phyloP scores from a whole-genome alignment of 2,888 invertebrate genomes.

The Epinotia demarniana region DNA sequence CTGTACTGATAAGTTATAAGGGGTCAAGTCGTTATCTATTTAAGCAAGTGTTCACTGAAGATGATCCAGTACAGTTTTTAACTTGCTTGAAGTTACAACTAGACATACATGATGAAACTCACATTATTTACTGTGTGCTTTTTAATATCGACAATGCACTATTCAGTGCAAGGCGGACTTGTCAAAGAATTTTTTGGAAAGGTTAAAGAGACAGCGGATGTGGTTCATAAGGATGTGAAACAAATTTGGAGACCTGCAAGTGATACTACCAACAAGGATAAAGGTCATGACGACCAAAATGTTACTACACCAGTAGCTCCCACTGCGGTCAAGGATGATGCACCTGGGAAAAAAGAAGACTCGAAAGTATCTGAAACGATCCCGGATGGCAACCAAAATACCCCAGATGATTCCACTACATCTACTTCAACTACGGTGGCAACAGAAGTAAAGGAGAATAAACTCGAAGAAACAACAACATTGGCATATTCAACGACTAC shows the following conservation, averaged over 20 bases:
- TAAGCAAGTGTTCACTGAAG: slow-evolving; percentile 23
- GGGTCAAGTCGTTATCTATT: slow-evolving; percentile 61
- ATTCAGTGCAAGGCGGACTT: slow-evolving; percentile 55
- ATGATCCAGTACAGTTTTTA: slow-evolving; percentile 27
- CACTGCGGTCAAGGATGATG: slow-evolving; percentile 8
- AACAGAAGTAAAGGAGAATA: slow-evolving; percentile 40
- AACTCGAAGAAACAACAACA: slow-evolving; percentile 38
- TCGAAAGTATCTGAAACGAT: neutral
- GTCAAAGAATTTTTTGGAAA: slow-evolving; percentile 56
- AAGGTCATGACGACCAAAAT: slow-evolving; percentile 24
- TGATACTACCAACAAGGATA: slow-evolving; percentile 40
- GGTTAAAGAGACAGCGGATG: slow-evolving; percentile 54
- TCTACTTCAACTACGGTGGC: slow-evolving; percentile 29
- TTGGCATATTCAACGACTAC: slow-evolving; percentile 45
- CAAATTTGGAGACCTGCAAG: slow-evolving; percentile 46
- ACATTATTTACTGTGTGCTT: slow-evolving; percentile 54
- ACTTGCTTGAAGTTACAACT: slow-evolving; percentile 16
- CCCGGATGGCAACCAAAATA: neutral
- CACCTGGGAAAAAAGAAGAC: slow-evolving; percentile 16
- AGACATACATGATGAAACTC: slow-evolving; percentile 56
- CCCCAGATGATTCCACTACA: neutral
- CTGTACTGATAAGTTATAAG: slow-evolving; percentile 51
- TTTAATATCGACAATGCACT: slow-evolving; percentile 52
- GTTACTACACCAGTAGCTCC: slow-evolving; percentile 13
- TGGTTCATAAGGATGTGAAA: slow-evolving; percentile 56